Base-by-base conservation (phyloP, 1,140 invertebrate genomes). In the Drosophila grimshawi region DNA sequence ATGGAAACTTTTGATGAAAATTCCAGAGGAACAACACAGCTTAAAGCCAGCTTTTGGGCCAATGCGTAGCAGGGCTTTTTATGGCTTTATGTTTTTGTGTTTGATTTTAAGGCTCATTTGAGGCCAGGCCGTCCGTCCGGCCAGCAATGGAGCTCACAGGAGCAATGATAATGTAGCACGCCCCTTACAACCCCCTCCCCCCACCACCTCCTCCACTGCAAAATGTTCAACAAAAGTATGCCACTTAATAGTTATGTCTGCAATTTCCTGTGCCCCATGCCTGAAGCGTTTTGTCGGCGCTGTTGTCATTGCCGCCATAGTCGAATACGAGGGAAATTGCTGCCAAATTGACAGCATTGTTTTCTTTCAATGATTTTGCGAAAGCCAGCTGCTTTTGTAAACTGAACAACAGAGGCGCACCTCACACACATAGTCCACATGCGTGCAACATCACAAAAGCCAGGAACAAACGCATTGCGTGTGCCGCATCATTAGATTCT, bases 231-330 rank as follows among this genome's bases (percentile, higher is more conserved):
- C 19, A 62, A 77, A 69, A 76, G 75, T 73, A 80, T 74, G 78
- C 85, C 57, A 85, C 85, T 89, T 89, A 89, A 90, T 89, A 90
- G 85, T 90, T 89, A 89, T 89, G 86, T 78, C 70, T 85, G 85
- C 78, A 89, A 89, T 89, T 89, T 89, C 85, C 83, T 83, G 80
- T 83, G 77, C 63, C 59, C 71, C 51, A 49, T 59, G 85, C 86
- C 75, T 57, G 53, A 76, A 67, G 86, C 78, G 73, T 74, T 85
- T 89, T 85, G 76, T 68, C 76, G 60, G 76, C 51, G 51, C 19
- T 49, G 46, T 71, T 65, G 57, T 37, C 63, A 61, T 76, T 60
- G 51, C 11, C 57, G 57, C 45, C 59, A 19, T 19, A 19, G 19
- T 43, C 10, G 39, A 8, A 51, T 60, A 43, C 56, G 55, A 52